A percentile compares a stretch with the other conserved stretches of the same genome.
Evolutionary conservation across 2,888 invertebrate genomes (phyloP).

Genomic region (Cerastis leucographa): DNA sequence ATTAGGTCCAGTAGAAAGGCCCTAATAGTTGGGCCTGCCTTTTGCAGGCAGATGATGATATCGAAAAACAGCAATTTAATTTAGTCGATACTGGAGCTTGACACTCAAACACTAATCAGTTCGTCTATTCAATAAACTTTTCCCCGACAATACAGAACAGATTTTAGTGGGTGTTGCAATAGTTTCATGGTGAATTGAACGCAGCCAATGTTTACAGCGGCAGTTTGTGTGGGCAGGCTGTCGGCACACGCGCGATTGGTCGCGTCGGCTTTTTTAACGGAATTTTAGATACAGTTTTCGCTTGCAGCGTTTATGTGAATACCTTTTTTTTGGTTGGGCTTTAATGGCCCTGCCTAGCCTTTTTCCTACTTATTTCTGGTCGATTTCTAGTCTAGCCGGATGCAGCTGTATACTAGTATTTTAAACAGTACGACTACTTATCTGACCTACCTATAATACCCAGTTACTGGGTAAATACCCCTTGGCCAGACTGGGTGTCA

Average conservation of each 20-base stretch:
- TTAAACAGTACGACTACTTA: not conserved
- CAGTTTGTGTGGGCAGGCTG: not conserved
- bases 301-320: conserved; percentile 8
- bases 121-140: not conserved
- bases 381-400: not conserved
- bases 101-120: not conserved
- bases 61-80: too few species aligned
- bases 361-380: not conserved
- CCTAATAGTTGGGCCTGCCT: too few species aligned
- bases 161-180: conserved; percentile 6
- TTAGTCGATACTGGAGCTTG: too few species aligned
- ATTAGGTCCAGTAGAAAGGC: too few species aligned
- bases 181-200: conserved; percentile 23
- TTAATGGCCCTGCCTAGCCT: not conserved
- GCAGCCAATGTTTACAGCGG: conserved; percentile 21
- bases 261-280: not conserved
- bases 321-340: not conserved
- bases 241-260: conserved; percentile 18
- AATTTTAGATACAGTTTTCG: conserved; percentile 30
- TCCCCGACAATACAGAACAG: not conserved
- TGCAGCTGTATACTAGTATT: not conserved
- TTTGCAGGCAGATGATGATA: too few species aligned
- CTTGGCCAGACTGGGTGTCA: not conserved
- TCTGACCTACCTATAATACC: not conserved
- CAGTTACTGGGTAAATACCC: not conserved